phyloP scores from a whole-genome alignment of 2,113 vertebrate genomes.

The Lophochroa leadbeateri region DNA sequence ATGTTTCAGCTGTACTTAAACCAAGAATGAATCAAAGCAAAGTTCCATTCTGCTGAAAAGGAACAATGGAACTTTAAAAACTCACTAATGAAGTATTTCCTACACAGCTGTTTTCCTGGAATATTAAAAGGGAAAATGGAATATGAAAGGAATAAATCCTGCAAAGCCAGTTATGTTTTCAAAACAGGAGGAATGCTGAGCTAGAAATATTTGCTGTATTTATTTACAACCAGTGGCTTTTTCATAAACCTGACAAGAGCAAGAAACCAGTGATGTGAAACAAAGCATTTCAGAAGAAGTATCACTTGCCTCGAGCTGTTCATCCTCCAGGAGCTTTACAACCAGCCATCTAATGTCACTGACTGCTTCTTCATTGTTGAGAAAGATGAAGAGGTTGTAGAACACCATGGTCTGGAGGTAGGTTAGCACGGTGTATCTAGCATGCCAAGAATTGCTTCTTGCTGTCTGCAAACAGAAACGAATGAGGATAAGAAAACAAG shows the following conservation, averaged over 20 bases:
- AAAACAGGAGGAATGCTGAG: not conserved
- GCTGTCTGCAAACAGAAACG: slow-evolving; percentile 81
- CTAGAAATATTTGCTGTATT: not conserved
- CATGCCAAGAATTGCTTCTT: slow-evolving; percentile 95
- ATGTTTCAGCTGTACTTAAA: not conserved
- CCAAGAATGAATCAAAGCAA: not conserved
- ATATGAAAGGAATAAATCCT: not conserved
- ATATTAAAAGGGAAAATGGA: not conserved
- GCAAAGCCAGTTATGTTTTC: not conserved
- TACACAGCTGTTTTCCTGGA: not conserved
- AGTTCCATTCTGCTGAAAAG: not conserved
- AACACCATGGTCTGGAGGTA: slow-evolving; percentile 99
- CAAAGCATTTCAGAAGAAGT: not conserved
- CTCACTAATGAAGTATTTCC: not conserved
- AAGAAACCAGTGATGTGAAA: not conserved
- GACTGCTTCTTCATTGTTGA: slow-evolving; percentile 85
- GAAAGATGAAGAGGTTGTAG: slow-evolving; percentile 98
- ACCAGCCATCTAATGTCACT: slow-evolving; percentile 85
- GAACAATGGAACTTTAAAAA: not conserved
- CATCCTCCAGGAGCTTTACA: slow-evolving; percentile 89
- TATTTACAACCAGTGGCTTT: not conserved
- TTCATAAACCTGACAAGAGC: not conserved
- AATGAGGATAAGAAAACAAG: not conserved
- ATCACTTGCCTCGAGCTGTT: slow-evolving; percentile 90
- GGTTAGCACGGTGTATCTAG: slow-evolving; percentile 92